phyloP scores from a whole-genome alignment of 2,888 invertebrate genomes.

The Erannis defoliaria region DNA sequence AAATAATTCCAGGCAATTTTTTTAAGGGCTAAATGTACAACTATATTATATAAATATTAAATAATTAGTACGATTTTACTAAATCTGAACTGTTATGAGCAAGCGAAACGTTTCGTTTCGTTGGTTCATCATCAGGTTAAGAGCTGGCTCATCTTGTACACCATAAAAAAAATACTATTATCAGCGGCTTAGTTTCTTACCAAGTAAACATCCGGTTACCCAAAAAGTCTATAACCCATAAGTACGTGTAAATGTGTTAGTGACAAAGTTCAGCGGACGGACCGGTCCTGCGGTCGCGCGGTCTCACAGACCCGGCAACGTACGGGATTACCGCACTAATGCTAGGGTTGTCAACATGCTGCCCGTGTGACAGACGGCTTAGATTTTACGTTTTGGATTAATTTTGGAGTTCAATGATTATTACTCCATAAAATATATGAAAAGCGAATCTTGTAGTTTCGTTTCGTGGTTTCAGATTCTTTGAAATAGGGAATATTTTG shows the following conservation, averaged over 20 bases:
- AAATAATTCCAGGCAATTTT: too few species aligned
- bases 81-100: too few species aligned
- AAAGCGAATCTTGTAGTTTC: not conserved
- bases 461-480: not conserved
- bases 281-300: slow-evolving; percentile 14
- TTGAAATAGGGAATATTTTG: too few species aligned
- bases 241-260: slow-evolving; percentile 7
- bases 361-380: slow-evolving; percentile 13
- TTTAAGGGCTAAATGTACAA: too few species aligned
- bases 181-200: too few species aligned
- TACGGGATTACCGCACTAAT: slow-evolving; percentile 27
- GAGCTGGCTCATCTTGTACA: too few species aligned
- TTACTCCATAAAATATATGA: not conserved
- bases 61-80: too few species aligned
- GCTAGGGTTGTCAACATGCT: slow-evolving; percentile 25
- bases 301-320: slow-evolving; percentile 6
- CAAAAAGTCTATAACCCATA: slow-evolving; percentile 1
- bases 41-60: too few species aligned
- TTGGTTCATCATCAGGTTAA: too few species aligned
- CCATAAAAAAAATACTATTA: too few species aligned
- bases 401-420: not conserved
- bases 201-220: not conserved
- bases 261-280: slow-evolving; percentile 3
- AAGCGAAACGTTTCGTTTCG: too few species aligned
- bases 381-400: slow-evolving; percentile 14